Evolutionary conservation across 2,888 invertebrate genomes (phyloP).

Genomic region (Sinodicranocentrus sp.): DNA sequence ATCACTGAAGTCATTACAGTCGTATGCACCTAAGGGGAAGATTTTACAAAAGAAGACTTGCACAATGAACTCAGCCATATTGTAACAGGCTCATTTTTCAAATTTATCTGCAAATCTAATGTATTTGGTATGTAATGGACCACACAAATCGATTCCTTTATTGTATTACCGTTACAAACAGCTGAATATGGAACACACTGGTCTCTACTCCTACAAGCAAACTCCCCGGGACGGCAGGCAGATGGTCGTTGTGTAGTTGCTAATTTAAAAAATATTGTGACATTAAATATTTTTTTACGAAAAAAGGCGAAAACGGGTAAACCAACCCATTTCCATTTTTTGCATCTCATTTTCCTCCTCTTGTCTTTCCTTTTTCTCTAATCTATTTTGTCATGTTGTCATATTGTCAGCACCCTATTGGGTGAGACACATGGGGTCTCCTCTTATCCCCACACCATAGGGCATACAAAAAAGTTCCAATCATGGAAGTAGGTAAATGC

Average conservation of each 20-base stretch:
- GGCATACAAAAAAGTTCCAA: slow-evolving; percentile 3
- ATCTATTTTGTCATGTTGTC: slow-evolving; percentile 32
- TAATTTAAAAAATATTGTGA: slow-evolving; percentile 19
- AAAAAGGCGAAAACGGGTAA: not conserved
- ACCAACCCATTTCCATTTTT: no score
- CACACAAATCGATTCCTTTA: slow-evolving; percentile 29
- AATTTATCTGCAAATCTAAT: not conserved
- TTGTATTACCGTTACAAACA: slow-evolving; percentile 79
- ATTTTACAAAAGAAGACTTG: not conserved
- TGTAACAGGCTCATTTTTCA: not conserved
- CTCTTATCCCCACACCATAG: slow-evolving; percentile 10
- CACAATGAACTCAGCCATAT: not conserved
- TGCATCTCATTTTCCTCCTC: no score
- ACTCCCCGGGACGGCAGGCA: slow-evolving; percentile 78
- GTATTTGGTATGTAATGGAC: slow-evolving; percentile 10
- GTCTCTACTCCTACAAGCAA: slow-evolving; percentile 78
- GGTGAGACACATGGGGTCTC: slow-evolving; percentile 19
- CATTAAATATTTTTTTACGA: not conserved
- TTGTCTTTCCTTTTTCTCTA: not conserved
- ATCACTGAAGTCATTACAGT: slow-evolving; percentile 79
- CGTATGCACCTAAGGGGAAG: slow-evolving; percentile 74
- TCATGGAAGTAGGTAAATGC: not conserved
- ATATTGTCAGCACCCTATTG: slow-evolving; percentile 34
- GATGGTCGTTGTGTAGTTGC: slow-evolving; percentile 60
- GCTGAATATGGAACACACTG: slow-evolving; percentile 79